Base-by-base conservation (phyloP, 2,888 invertebrate species). In the Xestobium rufovillosum region DNA sequence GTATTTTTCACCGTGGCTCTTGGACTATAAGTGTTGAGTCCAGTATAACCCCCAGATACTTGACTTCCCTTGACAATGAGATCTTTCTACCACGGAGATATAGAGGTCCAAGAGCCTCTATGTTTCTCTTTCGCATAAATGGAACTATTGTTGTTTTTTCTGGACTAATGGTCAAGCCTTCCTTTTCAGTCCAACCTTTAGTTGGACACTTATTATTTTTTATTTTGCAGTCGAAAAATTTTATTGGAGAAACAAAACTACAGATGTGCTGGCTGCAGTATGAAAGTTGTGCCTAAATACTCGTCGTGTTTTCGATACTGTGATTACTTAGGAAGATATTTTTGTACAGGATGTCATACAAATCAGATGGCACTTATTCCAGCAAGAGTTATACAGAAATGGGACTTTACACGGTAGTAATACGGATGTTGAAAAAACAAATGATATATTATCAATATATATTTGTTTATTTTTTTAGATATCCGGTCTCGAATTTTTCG, bases 301-400 rank as follows among this genome's bases (percentile, higher is more conserved):
- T 75, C 81, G 8, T 77, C 78, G 39, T 73, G 79, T 50, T 85
- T 81, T 63, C 74, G 87, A 10, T 88, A 84, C 56, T 88, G 88
- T 59, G 80, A 83, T 52, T 90, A 90, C 65, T 67, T 86, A 42
- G 87, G 88, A 6, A 76, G 85, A 55, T 86, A 83, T 64, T 86
- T 88, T 65, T 90, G 90, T 56, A 84, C 86, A 8, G 84, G 84
- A 29, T 90, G 90, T 59, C 89, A 90, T 63, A 78, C 78, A 14
- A 83, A 85, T 62, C 78, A 83, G 57, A 71, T 80, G 38, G 73
- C 81, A 3, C 65, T 79, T 43, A 83, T 88, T 53, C 82, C 82
- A 6, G 79, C 78, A 3, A 69, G 75, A 57, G 73, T 82, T 41
- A 60, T 82, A 34, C 68, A 71, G 26, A 76, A 76, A 55, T 78